phyloP scores from a whole-genome alignment of 1,140 invertebrate species.

The Lepidurus couesii region DNA sequence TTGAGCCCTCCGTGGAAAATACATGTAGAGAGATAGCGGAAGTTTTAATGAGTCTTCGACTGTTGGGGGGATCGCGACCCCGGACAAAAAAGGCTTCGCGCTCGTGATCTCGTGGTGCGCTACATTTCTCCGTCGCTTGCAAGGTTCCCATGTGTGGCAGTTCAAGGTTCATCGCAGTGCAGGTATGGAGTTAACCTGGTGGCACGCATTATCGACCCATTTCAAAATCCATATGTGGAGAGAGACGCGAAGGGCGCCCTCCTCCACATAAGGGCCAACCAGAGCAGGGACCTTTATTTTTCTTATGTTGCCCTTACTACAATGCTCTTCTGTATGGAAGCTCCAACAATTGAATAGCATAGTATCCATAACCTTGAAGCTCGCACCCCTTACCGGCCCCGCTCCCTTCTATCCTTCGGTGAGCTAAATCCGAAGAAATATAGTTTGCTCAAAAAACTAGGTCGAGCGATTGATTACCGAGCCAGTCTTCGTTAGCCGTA shows the following conservation, averaged over 20 bases:
- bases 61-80: too few relatives aligned
- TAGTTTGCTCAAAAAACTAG: background rate
- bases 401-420: background rate
- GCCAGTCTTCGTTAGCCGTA: background rate
- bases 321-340: background rate
- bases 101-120: background rate
- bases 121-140: background rate
- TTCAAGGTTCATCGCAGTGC: background rate
- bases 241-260: constrained; percentile 20
- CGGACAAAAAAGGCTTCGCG: background rate
- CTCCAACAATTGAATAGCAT: background rate
- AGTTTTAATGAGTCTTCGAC: too few relatives aligned
- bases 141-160: background rate
- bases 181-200: constrained; percentile 21
- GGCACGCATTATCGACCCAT: constrained; percentile 17
- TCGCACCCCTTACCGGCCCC: too few relatives aligned
- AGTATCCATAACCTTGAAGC: constrained; percentile 16
- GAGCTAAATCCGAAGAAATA: background rate
- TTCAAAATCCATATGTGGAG: constrained; percentile 22
- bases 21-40: too few relatives aligned
- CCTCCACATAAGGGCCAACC: background rate
- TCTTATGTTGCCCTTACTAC: background rate
- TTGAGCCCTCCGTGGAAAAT: too few relatives aligned
- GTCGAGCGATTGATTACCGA: background rate
- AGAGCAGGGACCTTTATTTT: background rate